Evolutionary conservation across 2,888 invertebrate species (phyloP), one percentile per base, ranked within the genome.

Genomic region (Caenorhabditis becei): DNA sequence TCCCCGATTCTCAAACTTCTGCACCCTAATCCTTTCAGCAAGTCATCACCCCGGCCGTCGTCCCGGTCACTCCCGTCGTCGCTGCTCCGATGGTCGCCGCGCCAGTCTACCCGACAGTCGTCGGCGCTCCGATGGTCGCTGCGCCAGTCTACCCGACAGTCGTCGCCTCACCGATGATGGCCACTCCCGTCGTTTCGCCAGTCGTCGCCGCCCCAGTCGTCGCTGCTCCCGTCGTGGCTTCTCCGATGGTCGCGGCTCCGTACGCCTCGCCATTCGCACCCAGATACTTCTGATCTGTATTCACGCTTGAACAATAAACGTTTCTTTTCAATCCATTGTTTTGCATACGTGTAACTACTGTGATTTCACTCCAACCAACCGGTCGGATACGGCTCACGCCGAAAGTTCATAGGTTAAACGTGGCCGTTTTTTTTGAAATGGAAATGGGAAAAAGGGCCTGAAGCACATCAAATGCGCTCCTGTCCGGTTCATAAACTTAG

Each of bases 191-290:
- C 26, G 35, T 32, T 54, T 23, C 67, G 20, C 41, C 63, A 0
- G 54, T 37, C 24, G 53, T 54, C 18, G 53, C 65, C 1, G 54
- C 53, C 26, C 54, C 54, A 3, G 11, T 51, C 20, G 35, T 61
- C n/a, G 63, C 51, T n/a, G 63, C 63, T 63, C 67, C 67, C 2
- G 58, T 69, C 18, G 58, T 69, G 23, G 58, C 67, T 49, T 16
- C 67, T 49, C 47, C 58, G 14, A 41, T 41, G 7, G 23, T 24
- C 28, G 28, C 28, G 8, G 14, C 54, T 18, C 28, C 54, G 2
- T 51, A 51, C 24, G 23, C 20, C 2, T 54, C 54, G 24, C 54
- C 54, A 14, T 54, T 16, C 28, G 54, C 28, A 28, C 54, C 54
- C 28, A 24, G 54, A 26, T 54, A 54, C 28, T 54, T 14, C n/a